These are phyloP conservation scores for Chrysodeixis includens DNA, from an alignment of 2,888 invertebrate species.

Conservation along the genomic window DNA sequence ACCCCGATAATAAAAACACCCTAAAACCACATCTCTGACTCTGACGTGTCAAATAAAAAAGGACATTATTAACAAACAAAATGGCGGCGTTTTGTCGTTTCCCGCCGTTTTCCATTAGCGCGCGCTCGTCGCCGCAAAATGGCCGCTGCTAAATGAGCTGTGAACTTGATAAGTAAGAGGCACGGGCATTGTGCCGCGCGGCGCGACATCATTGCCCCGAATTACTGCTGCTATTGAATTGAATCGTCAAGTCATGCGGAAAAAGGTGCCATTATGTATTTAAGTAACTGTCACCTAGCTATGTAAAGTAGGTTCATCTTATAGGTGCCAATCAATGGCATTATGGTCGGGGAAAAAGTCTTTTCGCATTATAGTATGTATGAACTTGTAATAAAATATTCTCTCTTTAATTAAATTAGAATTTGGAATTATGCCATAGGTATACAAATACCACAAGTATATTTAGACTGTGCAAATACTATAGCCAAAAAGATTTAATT, in stretches of 20 bases:
- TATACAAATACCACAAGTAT: too few species aligned
- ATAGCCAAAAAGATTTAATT: too few species aligned
- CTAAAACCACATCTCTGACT: not conserved
- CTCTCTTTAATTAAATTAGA: too few species aligned
- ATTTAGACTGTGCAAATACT: too few species aligned
- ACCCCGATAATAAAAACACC: not conserved
- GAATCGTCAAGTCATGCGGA: not conserved
- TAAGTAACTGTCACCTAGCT: not conserved
- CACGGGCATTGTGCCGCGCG: constrained; percentile 14
- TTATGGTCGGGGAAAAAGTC: too few species aligned
- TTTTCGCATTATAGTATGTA: too few species aligned
- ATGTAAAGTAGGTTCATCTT: too few species aligned
- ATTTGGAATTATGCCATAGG: too few species aligned
- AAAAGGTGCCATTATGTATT: constrained; percentile 1
- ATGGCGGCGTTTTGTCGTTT: constrained; percentile 62
- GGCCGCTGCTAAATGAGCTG: constrained; percentile 63
- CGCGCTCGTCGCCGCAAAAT: constrained; percentile 60
- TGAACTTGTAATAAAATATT: too few species aligned
- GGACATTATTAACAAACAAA: constrained; percentile 57
- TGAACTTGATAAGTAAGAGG: constrained; percentile 72
- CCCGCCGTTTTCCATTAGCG: constrained; percentile 67
- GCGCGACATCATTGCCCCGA: constrained; percentile 27
- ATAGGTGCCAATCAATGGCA: too few species aligned
- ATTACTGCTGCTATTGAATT: not conserved
- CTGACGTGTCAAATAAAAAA: constrained; percentile 43